These are phyloP conservation scores for Drosophila melanosoma DNA, from an alignment of 2,888 invertebrate species.

Conservation along the genomic window DNA sequence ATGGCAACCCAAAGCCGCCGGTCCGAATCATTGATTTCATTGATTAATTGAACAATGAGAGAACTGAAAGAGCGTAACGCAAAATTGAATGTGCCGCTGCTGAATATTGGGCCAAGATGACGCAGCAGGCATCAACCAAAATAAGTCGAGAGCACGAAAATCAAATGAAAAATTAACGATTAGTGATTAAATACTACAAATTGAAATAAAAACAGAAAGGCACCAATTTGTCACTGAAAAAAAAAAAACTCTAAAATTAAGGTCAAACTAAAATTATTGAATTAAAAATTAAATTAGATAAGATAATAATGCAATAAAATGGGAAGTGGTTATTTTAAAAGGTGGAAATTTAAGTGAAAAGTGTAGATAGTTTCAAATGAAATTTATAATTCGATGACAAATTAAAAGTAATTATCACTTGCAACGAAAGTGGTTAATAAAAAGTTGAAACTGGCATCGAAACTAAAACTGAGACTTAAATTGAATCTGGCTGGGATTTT, in stretches of 20 bases:
- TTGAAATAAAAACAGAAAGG: no score
- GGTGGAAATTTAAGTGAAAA: neutral
- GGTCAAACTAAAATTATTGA: no score
- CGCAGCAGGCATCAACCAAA: slow-evolving; percentile 58
- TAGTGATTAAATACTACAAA: slow-evolving; percentile 2
- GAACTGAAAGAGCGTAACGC: slow-evolving; percentile 32
- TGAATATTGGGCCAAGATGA: slow-evolving; percentile 49
- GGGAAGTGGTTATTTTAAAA: neutral
- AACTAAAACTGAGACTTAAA: slow-evolving; percentile 8
- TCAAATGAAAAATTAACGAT: slow-evolving; percentile 20
- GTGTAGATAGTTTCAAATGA: neutral
- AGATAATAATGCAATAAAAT: neutral
- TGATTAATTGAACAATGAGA: slow-evolving; percentile 56
- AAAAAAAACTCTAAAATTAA: no score
- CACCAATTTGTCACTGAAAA: no score
- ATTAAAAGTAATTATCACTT: neutral
- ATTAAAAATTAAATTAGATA: neutral
- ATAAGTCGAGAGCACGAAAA: slow-evolving; percentile 1
- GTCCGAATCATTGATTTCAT: slow-evolving; percentile 49
- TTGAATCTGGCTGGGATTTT: neutral
- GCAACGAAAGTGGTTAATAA: neutral
- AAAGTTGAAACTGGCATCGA: slow-evolving; percentile 13
- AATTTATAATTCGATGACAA: neutral
- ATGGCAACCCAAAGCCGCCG: slow-evolving; percentile 45
- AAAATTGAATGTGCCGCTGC: slow-evolving; percentile 41